A percentile compares a stretch with the other conserved stretches of the same genome.
Evolutionary conservation across 2,113 vertebrate genomes (phyloP).

Genomic region (Gobiocypris rarus): DNA sequence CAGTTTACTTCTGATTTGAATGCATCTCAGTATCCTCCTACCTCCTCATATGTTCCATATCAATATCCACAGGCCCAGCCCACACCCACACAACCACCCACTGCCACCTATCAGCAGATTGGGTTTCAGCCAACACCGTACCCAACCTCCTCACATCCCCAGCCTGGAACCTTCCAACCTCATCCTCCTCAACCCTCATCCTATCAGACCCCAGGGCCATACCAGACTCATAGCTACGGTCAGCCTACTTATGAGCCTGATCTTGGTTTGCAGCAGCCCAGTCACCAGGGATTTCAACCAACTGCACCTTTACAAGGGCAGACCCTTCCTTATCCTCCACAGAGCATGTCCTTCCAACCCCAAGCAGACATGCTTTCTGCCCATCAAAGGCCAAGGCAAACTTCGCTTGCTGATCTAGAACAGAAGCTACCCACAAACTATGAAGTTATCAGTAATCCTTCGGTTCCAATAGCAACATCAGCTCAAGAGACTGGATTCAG

Average conservation of each 20-base stretch:
- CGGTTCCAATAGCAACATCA: slow-evolving; percentile 83
- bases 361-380: slow-evolving; percentile 79
- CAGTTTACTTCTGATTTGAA: slow-evolving; percentile 84
- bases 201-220: slow-evolving; percentile 82
- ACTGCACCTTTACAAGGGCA: slow-evolving; percentile 81
- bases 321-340: slow-evolving; percentile 79
- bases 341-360: slow-evolving; percentile 78
- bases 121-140: slow-evolving; percentile 88
- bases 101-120: slow-evolving; percentile 82
- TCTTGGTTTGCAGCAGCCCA: slow-evolving; percentile 77
- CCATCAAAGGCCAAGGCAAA: slow-evolving; percentile 91
- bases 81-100: slow-evolving; percentile 71
- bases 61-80: slow-evolving; percentile 81
- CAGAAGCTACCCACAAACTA: slow-evolving; percentile 97
- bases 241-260: slow-evolving; percentile 84
- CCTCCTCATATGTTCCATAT: slow-evolving; percentile 83
- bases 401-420: slow-evolving; percentile 92
- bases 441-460: slow-evolving; percentile 86
- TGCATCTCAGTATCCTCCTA: slow-evolving; percentile 75
- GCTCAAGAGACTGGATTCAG: slow-evolving; percentile 78
- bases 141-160: slow-evolving; percentile 77
- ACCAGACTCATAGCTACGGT: slow-evolving; percentile 79
- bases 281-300: slow-evolving; percentile 83
- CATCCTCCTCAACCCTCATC: slow-evolving; percentile 80
- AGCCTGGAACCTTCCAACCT: slow-evolving; percentile 85